Evolutionary conservation across 2,113 vertebrate species (phyloP).

Genomic region (Riparia riparia): DNA sequence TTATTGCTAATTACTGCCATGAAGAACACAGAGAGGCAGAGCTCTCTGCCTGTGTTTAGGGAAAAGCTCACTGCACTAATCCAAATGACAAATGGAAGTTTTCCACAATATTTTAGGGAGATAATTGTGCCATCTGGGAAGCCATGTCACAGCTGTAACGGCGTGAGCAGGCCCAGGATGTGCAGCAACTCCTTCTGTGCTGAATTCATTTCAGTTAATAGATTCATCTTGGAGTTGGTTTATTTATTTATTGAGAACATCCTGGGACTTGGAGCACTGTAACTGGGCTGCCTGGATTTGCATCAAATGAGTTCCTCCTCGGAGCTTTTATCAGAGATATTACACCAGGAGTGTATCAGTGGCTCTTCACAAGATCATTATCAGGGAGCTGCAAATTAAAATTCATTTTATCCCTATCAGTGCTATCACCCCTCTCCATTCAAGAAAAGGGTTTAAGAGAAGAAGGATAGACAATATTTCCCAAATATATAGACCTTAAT

Average conservation of each 20-base stretch:
- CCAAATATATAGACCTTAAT: background rate
- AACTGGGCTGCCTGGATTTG: background rate
- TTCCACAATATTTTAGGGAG: constrained; percentile 61
- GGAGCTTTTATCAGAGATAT: background rate
- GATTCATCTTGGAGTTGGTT: background rate
- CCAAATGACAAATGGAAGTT: constrained; percentile 60
- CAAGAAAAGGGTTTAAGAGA: background rate
- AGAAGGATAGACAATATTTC: background rate
- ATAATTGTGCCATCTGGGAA: constrained; percentile 69
- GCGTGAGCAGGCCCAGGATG: constrained; percentile 24
- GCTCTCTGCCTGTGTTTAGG: constrained; percentile 16
- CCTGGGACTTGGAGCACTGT: background rate
- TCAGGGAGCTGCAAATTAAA: background rate
- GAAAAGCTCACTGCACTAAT: constrained; percentile 43
- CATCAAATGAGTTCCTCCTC: background rate
- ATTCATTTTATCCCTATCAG: background rate
- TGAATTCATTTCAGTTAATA: constrained; percentile 38
- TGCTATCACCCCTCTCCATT: background rate
- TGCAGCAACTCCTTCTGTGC: constrained; percentile 38
- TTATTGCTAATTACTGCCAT: constrained; percentile 34
- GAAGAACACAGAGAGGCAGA: constrained; percentile 3
- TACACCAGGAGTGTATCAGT: background rate
- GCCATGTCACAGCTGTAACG: constrained; percentile 38
- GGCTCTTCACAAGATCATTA: background rate
- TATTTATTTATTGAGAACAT: background rate